Base-by-base conservation (phyloP, 37 sponge, comb jelly and placozoan genomes). In the Haliclona indistincta region DNA sequence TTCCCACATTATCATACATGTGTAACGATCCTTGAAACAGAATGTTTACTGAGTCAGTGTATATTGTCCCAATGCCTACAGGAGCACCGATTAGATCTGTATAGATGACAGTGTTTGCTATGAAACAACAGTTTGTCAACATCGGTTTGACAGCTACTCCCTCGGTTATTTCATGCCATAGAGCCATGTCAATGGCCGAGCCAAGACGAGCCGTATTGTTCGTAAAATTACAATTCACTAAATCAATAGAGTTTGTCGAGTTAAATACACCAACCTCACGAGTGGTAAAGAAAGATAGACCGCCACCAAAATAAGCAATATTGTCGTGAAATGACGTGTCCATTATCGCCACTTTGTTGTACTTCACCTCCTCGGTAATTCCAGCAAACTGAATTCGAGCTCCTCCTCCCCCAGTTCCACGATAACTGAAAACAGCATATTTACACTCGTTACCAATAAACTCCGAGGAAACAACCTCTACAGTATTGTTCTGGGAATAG, bases 231-330 rank as follows among this genome's bases (percentile, higher is more conserved):
- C 76, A 74, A 47, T 28, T 75, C 15, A 22, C 33, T 68, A 83
- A 83, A 8, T 43, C 20, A 26, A 83, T 4, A 0, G n/a, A 23
- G 63, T 83, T 83, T 22, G 62, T 55, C 33, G 84, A 45, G 7
- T 33, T 37, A 0, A 53, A 37, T 23, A 19, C 11, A 70, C 43
- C 40, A 32, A 15, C 39, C 35, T 80, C 72, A 8, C 52, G 39
- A 4, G 81, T n/a, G 6, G 63, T 63, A 3, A 39, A 44, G 38
- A 67, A 83, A 10, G 84, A 83, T 36, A 83, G 47, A 7, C 76
- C 84, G 44, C 84, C 84, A 38, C 84, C 84, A 67, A 67, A 83
- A 53, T 75, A 83, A n/a, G 84, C 84, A 20, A n/a, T 25, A 29
- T 83, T 83, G 19, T 56, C 25, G 8, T 67, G 6, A 67, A 83